Evolutionary conservation across 2,888 invertebrate genomes (phyloP).

Genomic region (Synergus umbraculus): DNA sequence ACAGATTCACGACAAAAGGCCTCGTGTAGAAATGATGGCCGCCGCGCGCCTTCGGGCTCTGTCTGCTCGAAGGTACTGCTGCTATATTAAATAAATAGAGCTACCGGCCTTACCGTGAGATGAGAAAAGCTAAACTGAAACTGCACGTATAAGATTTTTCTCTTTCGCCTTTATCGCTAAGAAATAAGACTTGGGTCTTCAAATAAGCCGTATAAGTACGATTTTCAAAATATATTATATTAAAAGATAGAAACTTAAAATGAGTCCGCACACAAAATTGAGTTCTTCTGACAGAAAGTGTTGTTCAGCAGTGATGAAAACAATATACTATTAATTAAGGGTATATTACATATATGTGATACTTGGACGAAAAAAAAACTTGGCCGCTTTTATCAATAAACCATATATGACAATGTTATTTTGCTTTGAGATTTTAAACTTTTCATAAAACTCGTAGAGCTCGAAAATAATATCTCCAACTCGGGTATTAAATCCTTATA

Average conservation of each 20-base stretch:
- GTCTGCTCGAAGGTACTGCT: conserved; percentile 56
- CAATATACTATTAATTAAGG: conserved; percentile 35
- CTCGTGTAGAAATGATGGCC: conserved; percentile 57
- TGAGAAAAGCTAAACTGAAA: conserved; percentile 27
- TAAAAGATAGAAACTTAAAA: neutral
- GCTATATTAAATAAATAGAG: conserved; percentile 67
- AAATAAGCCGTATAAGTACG: conserved; percentile 21
- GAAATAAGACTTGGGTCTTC: conserved; percentile 14
- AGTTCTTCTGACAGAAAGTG: neutral
- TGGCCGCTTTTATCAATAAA: too few relatives aligned
- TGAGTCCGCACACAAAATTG: neutral
- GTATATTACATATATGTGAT: too few relatives aligned
- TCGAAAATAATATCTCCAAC: neutral
- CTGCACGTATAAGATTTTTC: conserved; percentile 26
- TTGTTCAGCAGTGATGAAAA: neutral
- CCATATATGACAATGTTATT: neutral
- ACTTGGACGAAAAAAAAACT: too few relatives aligned
- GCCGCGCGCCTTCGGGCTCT: conserved; percentile 63
- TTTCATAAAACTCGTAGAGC: neutral
- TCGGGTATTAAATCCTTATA: neutral
- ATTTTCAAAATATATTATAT: conserved; percentile 7
- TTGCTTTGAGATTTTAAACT: neutral
- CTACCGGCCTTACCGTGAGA: conserved; percentile 50
- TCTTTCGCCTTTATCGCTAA: conserved; percentile 14
- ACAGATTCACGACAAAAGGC: conserved; percentile 65